These are phyloP conservation scores for Crioceris asparagi DNA, from an alignment of 2,888 invertebrate species.

Conservation along the genomic window DNA sequence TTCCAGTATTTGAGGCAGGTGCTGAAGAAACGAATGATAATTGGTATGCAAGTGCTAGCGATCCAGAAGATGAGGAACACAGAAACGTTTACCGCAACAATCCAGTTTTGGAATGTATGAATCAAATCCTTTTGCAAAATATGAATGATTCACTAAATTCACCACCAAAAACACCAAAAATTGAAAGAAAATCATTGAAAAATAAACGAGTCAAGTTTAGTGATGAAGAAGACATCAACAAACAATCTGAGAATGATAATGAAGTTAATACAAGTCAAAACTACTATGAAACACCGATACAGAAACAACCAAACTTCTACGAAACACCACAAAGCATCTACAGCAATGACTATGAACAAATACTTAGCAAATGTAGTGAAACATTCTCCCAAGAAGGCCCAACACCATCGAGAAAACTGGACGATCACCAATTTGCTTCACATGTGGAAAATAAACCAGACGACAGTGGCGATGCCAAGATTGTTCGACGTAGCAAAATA, in stretches of 20 bases:
- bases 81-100: constrained; percentile 66
- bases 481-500: constrained; percentile 41
- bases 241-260: constrained; percentile 19
- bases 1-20: constrained; percentile 37
- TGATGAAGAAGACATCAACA: constrained; percentile 29
- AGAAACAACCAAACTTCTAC: constrained; percentile 43
- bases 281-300: constrained; percentile 39
- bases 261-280: constrained; percentile 20
- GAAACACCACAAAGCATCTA: constrained; percentile 61
- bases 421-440: constrained; percentile 50
- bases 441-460: constrained; percentile 45
- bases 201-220: constrained; percentile 37
- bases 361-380: constrained; percentile 44
- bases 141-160: constrained; percentile 41
- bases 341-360: constrained; percentile 65
- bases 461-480: constrained; percentile 21
- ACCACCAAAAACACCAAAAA: constrained; percentile 36
- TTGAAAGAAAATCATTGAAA: constrained; percentile 30
- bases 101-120: constrained; percentile 77
- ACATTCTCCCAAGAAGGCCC: constrained; percentile 25
- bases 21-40: constrained; percentile 49
- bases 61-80: constrained; percentile 60
- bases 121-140: constrained; percentile 72
- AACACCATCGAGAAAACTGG: constrained; percentile 15
- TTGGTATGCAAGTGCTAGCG: constrained; percentile 73